phyloP scores from a whole-genome alignment of 1,140 invertebrate genomes.

The Cyclina sinensis region DNA sequence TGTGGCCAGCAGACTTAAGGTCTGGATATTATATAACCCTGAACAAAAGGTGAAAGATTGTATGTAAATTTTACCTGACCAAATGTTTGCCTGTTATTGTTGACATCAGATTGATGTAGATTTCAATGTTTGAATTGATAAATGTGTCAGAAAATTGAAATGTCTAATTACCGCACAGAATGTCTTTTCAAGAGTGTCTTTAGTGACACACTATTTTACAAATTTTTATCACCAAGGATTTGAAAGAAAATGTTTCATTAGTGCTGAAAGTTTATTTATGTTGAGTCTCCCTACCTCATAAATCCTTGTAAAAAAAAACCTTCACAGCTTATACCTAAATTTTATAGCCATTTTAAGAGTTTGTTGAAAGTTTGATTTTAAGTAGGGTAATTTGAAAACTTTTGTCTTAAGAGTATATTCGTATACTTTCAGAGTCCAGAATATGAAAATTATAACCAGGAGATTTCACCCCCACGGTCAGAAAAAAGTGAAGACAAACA shows the following conservation, averaged over 20 bases:
- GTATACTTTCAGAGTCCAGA: constrained; percentile 27
- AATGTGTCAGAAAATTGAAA: background rate
- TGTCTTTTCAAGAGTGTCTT: too few species aligned
- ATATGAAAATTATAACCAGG: constrained; percentile 40
- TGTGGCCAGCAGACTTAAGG: background rate
- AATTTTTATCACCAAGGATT: too few species aligned
- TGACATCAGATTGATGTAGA: constrained; percentile 21
- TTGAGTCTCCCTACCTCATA: too few species aligned
- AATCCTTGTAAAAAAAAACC: too few species aligned
- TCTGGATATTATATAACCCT: constrained; percentile 23
- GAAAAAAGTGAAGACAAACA: constrained; percentile 66
- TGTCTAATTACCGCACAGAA: too few species aligned
- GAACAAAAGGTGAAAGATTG: constrained; percentile 34
- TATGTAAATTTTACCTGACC: constrained; percentile 53
- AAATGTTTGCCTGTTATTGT: constrained; percentile 65
- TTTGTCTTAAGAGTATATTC: background rate
- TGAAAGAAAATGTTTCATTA: too few species aligned
- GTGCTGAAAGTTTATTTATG: too few species aligned
- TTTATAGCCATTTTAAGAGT: too few species aligned
- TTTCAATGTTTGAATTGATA: constrained; percentile 58
- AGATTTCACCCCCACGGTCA: constrained; percentile 25
- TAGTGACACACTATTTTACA: too few species aligned
- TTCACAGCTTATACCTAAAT: too few species aligned
- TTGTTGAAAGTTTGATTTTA: background rate
- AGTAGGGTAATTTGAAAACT: background rate